Conservation (phyloP, 2,113 vertebrate species). For the Nycticorax nycticorax region DNA sequence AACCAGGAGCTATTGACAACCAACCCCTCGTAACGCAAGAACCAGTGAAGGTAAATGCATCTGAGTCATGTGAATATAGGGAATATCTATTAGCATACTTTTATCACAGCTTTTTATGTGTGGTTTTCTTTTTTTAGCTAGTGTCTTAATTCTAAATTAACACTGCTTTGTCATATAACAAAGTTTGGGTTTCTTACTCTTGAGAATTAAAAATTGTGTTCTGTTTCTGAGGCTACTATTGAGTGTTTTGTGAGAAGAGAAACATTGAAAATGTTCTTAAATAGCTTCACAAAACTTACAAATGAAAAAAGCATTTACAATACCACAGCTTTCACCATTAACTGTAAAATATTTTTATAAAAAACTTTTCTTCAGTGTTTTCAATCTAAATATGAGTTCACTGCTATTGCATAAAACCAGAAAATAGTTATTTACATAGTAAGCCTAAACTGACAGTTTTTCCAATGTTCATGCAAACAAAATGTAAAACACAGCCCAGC, state of each 20-base stretch:
- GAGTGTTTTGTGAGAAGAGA: background rate
- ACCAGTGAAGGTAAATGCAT: slow-evolving; percentile 84
- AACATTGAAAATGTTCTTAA: background rate
- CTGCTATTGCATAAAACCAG: background rate
- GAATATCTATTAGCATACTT: background rate
- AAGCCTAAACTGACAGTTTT: background rate
- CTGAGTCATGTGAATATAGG: background rate
- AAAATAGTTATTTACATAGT: background rate
- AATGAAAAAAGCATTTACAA: background rate
- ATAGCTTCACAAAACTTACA: background rate
- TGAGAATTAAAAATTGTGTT: background rate
- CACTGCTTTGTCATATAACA: background rate
- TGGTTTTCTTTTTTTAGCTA: background rate
- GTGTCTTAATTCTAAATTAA: background rate
- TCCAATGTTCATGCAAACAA: background rate
- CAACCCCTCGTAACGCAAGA: slow-evolving; percentile 91
- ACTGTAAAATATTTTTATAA: background rate
- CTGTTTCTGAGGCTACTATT: background rate
- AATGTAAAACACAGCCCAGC: background rate
- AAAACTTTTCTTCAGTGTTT: background rate
- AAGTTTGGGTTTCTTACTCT: background rate
- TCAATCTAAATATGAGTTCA: background rate
- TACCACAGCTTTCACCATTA: background rate
- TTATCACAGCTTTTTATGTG: background rate
- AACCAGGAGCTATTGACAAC: slow-evolving; percentile 97